phyloP scores from a whole-genome alignment of 2,797 vertebrate genomes.

The Gambusia yucatana region DNA sequence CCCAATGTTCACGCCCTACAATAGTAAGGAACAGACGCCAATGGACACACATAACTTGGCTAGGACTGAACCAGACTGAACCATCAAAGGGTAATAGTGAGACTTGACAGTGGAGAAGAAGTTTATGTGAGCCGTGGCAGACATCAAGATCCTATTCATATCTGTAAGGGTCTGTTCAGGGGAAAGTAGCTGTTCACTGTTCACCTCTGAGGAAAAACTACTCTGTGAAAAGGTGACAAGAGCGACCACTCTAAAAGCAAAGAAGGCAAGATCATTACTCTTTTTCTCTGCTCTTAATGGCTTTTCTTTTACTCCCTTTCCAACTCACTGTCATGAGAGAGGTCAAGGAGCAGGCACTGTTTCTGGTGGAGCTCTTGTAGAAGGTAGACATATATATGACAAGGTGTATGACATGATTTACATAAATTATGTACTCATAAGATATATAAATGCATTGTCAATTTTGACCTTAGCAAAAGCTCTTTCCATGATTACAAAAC shows the following conservation, averaged over 20 bases:
- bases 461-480: neutral
- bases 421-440: neutral
- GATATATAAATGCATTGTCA: neutral
- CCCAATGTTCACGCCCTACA: no score
- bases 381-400: neutral
- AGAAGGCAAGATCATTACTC: conserved; percentile 68
- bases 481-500: neutral
- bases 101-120: no score
- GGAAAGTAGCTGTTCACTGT: conserved; percentile 18
- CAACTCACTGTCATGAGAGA: conserved; percentile 41
- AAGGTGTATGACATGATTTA: neutral
- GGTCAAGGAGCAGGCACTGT: neutral
- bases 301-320: conserved; percentile 47
- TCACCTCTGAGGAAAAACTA: conserved; percentile 20
- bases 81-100: no score
- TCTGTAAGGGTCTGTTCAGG: conserved; percentile 5
- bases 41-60: no score
- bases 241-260: conserved; percentile 41
- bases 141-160: neutral
- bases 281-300: conserved; percentile 59
- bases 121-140: conserved; percentile 5
- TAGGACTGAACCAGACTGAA: no score
- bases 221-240: conserved; percentile 28
- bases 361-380: neutral
- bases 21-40: no score